Evolutionary conservation across 2,888 invertebrate species (phyloP).

Genomic region (Tetrapedia diversipes): DNA sequence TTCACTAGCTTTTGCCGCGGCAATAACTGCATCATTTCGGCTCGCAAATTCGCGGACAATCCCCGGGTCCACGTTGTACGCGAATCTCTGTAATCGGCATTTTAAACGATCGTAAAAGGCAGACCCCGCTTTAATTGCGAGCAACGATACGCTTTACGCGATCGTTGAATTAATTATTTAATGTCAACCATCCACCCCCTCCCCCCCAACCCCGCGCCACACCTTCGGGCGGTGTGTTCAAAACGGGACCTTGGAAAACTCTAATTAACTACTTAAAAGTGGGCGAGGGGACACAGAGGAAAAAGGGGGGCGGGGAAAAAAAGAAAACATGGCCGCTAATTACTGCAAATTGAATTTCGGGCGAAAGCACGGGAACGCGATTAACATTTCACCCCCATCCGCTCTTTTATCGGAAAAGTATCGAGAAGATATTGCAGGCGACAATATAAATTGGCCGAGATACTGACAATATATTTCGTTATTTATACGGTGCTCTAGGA

Average conservation of each 20-base stretch:
- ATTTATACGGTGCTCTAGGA: neutral
- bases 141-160: constrained; percentile 41
- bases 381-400: constrained; percentile 24
- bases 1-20: constrained; percentile 36
- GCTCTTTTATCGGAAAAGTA: constrained; percentile 23
- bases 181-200: no score
- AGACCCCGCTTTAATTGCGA: constrained; percentile 38
- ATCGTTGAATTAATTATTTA: constrained; percentile 45
- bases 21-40: constrained; percentile 39
- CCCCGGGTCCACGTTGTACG: neutral
- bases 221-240: no score
- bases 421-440: neutral
- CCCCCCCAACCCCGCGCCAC: no score
- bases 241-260: constrained; percentile 30
- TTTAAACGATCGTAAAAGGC: constrained; percentile 45
- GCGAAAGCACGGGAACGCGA: constrained; percentile 24
- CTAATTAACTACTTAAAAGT: constrained; percentile 52
- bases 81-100: constrained; percentile 49
- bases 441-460: constrained; percentile 5
- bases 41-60: constrained; percentile 26
- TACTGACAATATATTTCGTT: constrained; percentile 20
- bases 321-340: constrained; percentile 33
- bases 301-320: neutral
- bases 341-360: constrained; percentile 36
- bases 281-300: neutral